Evolutionary conservation across 2,113 vertebrate genomes (phyloP).

Genomic region (Spea bombifrons): DNA sequence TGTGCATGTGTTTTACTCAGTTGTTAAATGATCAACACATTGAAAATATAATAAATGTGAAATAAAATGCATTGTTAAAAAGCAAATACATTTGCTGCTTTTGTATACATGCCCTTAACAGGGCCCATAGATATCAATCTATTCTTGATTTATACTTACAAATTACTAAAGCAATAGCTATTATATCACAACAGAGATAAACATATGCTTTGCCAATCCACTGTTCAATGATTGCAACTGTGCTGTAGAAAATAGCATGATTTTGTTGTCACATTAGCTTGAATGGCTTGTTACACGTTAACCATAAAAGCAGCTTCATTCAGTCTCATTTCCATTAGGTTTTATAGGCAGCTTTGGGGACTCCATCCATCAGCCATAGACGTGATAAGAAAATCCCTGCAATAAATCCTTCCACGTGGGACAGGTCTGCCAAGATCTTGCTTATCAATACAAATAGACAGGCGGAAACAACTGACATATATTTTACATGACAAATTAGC

Average conservation of each 20-base stretch:
- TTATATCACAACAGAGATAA: not conserved
- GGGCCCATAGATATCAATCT: not conserved
- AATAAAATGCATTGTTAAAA: too few relatives aligned
- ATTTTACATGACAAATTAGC: constrained; percentile 66
- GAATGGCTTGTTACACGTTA: not conserved
- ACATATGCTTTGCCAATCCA: not conserved
- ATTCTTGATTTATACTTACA: not conserved
- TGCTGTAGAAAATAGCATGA: constrained; percentile 1
- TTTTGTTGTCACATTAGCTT: constrained; percentile 2
- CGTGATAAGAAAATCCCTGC: constrained; percentile 64
- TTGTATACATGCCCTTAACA: not conserved
- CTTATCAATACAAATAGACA: constrained; percentile 70
- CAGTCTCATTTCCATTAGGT: constrained; percentile 45
- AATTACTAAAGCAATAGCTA: not conserved
- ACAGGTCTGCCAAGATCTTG: constrained; percentile 68
- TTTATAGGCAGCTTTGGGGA: constrained; percentile 50
- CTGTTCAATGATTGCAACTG: not conserved
- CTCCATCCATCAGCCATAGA: constrained; percentile 56
- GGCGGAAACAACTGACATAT: constrained; percentile 63
- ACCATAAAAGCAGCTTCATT: constrained; percentile 53
- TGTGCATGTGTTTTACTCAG: too few relatives aligned
- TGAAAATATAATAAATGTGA: too few relatives aligned
- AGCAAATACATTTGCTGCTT: too few relatives aligned
- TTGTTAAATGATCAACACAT: too few relatives aligned
- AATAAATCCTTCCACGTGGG: constrained; percentile 64